Percentiles rank a stretch among this genome's conserved stretches.
Conservation (phyloP, 1,140 invertebrate genomes). For the Sarcophaga bullata region DNA sequence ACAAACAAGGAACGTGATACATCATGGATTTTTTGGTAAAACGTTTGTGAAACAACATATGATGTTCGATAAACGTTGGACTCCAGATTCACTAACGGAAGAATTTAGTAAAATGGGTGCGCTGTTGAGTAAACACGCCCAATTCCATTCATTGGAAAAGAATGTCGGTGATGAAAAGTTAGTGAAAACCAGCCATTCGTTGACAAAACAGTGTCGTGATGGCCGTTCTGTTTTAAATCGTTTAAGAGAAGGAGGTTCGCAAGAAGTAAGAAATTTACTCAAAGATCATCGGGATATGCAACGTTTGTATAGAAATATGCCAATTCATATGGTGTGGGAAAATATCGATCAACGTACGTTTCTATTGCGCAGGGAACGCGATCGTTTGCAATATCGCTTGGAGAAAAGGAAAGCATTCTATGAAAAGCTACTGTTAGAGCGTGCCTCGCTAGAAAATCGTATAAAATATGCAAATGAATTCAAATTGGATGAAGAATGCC, state of each 20-base stretch:
- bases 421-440: constrained; percentile 43
- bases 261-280: constrained; percentile 56
- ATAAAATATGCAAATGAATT: constrained; percentile 61
- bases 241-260: neutral
- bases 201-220: constrained; percentile 56
- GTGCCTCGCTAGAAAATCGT: constrained; percentile 54
- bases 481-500: constrained; percentile 54
- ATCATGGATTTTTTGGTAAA: constrained; percentile 60
- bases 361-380: constrained; percentile 59
- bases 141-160: neutral
- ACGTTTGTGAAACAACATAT: constrained; percentile 56
- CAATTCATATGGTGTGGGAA: constrained; percentile 57
- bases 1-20: constrained; percentile 52
- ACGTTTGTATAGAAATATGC: constrained; percentile 60
- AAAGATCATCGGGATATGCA: constrained; percentile 59
- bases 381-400: constrained; percentile 55
- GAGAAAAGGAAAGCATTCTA: constrained; percentile 49
- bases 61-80: constrained; percentile 59
- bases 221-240: constrained; percentile 55
- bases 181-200: neutral
- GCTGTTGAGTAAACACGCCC: constrained; percentile 52
- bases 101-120: constrained; percentile 58
- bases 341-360: constrained; percentile 64
- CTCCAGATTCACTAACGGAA: constrained; percentile 54
- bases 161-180: neutral